Evolutionary conservation across 30 jellyfish, hydroid and myxozoan genomes (phyloP).

Genomic region (Aurelia coerulea): DNA sequence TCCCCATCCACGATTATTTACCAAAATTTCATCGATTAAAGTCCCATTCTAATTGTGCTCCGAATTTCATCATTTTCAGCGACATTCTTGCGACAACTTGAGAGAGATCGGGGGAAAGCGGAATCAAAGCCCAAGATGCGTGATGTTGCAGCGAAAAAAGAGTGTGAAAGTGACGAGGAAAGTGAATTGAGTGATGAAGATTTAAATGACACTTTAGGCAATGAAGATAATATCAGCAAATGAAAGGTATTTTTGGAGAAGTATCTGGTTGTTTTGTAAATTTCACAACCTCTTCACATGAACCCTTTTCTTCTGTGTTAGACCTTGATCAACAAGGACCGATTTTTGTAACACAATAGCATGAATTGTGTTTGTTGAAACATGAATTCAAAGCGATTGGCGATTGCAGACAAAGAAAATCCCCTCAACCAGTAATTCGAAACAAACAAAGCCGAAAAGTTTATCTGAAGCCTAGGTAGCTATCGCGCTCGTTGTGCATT

Average conservation of each 20-base stretch:
- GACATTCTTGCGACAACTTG: constrained; percentile 77
- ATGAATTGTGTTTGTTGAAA: too few species aligned
- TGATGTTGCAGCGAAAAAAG: not conserved
- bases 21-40: not conserved
- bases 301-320: too few species aligned
- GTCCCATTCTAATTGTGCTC: not conserved
- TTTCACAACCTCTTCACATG: too few species aligned
- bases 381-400: too few species aligned
- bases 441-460: too few species aligned
- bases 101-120: constrained; percentile 47
- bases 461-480: too few species aligned
- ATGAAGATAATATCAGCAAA: not conserved
- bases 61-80: constrained; percentile 31
- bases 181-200: constrained; percentile 12
- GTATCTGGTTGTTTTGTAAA: not conserved
- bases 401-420: too few species aligned
- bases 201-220: constrained; percentile 10
- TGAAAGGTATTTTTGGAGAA: not conserved
- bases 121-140: not conserved
- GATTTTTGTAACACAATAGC: too few species aligned
- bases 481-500: too few species aligned
- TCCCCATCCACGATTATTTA: not conserved
- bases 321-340: too few species aligned
- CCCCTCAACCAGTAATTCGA: too few species aligned
- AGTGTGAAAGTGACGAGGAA: not conserved